These are phyloP conservation scores for Melanocharis versteri DNA, from an alignment of 2,113 vertebrate genomes.

Conservation along the genomic window DNA sequence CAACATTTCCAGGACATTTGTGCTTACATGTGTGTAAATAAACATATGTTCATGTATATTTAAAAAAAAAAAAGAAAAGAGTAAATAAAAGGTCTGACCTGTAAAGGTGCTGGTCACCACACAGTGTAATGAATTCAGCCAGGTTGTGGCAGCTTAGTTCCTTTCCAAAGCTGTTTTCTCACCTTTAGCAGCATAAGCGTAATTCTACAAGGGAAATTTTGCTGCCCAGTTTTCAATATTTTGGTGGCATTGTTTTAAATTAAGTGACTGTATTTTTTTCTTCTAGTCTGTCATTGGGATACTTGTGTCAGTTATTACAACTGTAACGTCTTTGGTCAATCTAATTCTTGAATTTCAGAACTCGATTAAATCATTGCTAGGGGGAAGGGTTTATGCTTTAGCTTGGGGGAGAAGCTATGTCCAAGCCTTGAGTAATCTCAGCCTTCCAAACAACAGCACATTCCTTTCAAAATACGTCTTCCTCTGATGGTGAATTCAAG, in stretches of 20 bases:
- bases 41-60: not conserved
- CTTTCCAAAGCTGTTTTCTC: not conserved
- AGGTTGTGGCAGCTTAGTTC: not conserved
- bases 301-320: not conserved
- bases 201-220: not conserved
- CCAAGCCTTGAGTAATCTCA: not conserved
- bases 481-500: slow-evolving; percentile 56
- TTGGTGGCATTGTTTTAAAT: not conserved
- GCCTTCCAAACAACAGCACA: slow-evolving; percentile 15
- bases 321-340: not conserved
- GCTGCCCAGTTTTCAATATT: not conserved
- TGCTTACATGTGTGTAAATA: not conserved
- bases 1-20: not conserved
- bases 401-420: not conserved
- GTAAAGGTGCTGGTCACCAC: not conserved
- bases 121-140: not conserved
- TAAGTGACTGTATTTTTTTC: not conserved
- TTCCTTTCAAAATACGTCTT: slow-evolving; percentile 60
- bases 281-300: not conserved
- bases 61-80: not conserved
- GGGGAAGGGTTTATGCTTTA: not conserved
- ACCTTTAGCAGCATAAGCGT: not conserved
- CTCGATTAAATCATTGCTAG: not conserved
- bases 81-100: not conserved
- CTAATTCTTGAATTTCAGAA: not conserved